Conservation (phyloP, 2,113 vertebrate genomes). For the Nyctibius bracteatus region DNA sequence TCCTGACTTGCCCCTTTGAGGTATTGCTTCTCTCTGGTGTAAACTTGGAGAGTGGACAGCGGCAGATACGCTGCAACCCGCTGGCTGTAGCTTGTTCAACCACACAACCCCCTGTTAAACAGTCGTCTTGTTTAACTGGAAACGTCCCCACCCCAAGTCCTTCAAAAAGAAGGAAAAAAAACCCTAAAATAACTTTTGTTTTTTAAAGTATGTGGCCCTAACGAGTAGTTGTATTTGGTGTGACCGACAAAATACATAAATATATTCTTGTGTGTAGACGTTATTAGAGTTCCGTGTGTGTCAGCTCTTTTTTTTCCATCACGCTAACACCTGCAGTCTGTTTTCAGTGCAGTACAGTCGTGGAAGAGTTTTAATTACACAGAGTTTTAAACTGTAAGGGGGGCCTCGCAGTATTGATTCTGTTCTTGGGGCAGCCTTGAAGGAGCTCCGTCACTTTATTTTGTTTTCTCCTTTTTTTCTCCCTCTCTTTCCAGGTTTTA, state of each 20-base stretch:
- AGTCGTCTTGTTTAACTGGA: not conserved
- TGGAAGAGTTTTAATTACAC: not conserved
- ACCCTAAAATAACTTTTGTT: not conserved
- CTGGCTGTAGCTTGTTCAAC: too few species aligned
- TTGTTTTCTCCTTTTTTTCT: not conserved
- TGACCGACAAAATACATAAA: not conserved
- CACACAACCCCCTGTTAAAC: too few species aligned
- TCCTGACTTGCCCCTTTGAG: not conserved
- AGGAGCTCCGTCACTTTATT: not conserved
- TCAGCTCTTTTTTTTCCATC: not conserved
- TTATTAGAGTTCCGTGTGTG: not conserved
- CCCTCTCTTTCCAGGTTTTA: constrained; percentile 80
- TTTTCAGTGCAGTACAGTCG: rapidly evolving
- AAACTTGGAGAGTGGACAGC: not conserved
- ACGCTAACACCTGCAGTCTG: rapidly evolving
- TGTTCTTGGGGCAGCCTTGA: not conserved
- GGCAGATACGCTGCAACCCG: not conserved
- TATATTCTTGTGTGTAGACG: not conserved
- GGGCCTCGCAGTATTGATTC: rapidly evolving
- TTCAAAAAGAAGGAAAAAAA: not conserved
- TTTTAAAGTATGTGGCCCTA: not conserved
- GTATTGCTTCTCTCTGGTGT: not conserved
- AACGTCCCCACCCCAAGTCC: not conserved
- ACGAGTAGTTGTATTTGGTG: not conserved
- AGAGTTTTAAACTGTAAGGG: not conserved